Evolutionary conservation across 37 sponge, comb jelly and placozoan species (phyloP).

Genomic region (Corticium candelabrum): DNA sequence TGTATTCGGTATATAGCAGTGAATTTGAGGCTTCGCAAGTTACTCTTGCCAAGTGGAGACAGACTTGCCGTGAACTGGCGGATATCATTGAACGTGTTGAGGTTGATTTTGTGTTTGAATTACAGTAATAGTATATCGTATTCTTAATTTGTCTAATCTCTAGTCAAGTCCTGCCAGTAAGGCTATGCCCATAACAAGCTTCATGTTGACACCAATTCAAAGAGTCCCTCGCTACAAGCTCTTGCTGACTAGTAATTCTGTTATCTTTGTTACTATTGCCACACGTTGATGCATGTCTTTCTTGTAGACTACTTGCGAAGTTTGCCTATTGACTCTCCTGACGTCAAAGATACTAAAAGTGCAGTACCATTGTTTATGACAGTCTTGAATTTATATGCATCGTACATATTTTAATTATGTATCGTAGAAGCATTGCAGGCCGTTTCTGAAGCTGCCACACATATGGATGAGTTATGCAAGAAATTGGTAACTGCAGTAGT

Average conservation of each 20-base stretch:
- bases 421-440: background rate
- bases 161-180: background rate
- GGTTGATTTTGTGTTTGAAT: no score
- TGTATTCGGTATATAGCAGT: background rate
- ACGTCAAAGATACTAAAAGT: background rate
- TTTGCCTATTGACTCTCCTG: background rate
- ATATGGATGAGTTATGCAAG: background rate
- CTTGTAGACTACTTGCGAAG: background rate
- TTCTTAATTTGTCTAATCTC: background rate
- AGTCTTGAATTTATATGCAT: background rate
- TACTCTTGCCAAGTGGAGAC: background rate
- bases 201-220: conserved; percentile 83
- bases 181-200: conserved; percentile 44
- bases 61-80: background rate
- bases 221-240: conserved; percentile 79
- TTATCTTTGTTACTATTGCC: background rate
- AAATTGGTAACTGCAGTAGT: background rate
- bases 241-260: conserved; percentile 30
- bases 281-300: background rate
- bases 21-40: background rate
- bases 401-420: no score
- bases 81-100: background rate
- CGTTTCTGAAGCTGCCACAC: background rate
- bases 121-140: no score
- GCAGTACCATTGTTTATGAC: background rate